Conservation (phyloP, 2,113 vertebrate genomes). For the Gallinago undulata region DNA sequence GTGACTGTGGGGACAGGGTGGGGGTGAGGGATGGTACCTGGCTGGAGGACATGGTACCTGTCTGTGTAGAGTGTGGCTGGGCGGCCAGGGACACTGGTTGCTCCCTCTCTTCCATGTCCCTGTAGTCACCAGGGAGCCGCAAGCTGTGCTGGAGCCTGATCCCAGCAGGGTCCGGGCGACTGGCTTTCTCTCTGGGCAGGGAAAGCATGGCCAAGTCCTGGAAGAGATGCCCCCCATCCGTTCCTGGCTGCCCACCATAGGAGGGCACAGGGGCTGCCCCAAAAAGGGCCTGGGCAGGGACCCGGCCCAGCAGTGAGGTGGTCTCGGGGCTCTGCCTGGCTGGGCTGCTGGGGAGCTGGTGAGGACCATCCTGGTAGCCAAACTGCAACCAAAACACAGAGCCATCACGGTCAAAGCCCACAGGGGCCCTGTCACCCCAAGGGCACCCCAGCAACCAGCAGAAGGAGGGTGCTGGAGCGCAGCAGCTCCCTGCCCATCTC, state of each 20-base stretch:
- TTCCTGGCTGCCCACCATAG: constrained; percentile 74
- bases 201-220: constrained; percentile 85
- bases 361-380: constrained; percentile 78
- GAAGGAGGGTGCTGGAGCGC: not conserved
- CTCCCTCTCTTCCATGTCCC: constrained; percentile 13
- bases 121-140: constrained; percentile 37
- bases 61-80: constrained; percentile 2
- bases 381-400: constrained; percentile 75
- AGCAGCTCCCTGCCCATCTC: not conserved
- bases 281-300: constrained; percentile 61
- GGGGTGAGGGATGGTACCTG: constrained; percentile 3
- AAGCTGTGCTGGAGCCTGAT: constrained; percentile 72
- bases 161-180: constrained; percentile 56
- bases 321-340: constrained; percentile 39
- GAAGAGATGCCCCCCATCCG: constrained; percentile 84
- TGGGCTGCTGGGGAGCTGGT: constrained; percentile 49
- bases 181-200: constrained; percentile 78
- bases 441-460: not conserved
- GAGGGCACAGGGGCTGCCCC: constrained; percentile 74
- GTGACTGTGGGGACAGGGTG: not conserved
- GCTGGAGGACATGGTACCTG: not conserved
- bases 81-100: not conserved
- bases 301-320: constrained; percentile 64
- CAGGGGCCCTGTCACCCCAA: not conserved
- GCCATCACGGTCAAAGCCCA: not conserved